Conservation (phyloP, 2,113 vertebrate genomes). For the Azemiops feae region DNA sequence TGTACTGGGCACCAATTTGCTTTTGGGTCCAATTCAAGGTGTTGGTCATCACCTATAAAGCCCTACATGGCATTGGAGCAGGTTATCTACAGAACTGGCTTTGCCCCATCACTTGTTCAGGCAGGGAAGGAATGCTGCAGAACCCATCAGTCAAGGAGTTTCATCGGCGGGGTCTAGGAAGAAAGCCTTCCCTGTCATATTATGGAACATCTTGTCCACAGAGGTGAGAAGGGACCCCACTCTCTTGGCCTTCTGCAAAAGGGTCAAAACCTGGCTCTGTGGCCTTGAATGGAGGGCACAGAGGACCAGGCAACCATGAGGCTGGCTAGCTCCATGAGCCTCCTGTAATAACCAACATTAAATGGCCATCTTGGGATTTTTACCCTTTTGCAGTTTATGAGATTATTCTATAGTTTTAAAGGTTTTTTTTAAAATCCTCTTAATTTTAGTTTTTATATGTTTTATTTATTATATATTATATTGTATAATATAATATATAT, state of each 20-base stretch:
- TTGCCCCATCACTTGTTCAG: not conserved
- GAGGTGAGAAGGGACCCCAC: not conserved
- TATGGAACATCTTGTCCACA: not conserved
- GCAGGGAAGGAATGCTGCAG: not conserved
- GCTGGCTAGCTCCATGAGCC: no score
- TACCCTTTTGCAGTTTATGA: not conserved
- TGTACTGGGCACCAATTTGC: not conserved
- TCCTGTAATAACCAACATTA: not conserved
- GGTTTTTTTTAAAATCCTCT: not conserved
- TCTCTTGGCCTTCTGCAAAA: not conserved
- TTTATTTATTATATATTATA: no score
- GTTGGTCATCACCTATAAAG: not conserved
- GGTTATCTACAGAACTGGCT: not conserved
- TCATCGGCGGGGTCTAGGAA: not conserved
- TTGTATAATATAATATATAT: no score
- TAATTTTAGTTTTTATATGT: not conserved
- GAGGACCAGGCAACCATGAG: not conserved
- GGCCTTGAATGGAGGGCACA: not conserved
- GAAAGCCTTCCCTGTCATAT: not conserved
- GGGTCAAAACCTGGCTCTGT: not conserved
- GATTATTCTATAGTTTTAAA: not conserved
- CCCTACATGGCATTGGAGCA: not conserved
- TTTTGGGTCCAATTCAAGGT: not conserved
- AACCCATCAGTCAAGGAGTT: not conserved
- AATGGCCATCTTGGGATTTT: not conserved